A percentile compares a stretch with the other conserved stretches of the same genome.
These are phyloP conservation scores for Artibeus lituratus DNA, from an alignment of 2,797 vertebrate genomes.

Conservation along the genomic window DNA sequence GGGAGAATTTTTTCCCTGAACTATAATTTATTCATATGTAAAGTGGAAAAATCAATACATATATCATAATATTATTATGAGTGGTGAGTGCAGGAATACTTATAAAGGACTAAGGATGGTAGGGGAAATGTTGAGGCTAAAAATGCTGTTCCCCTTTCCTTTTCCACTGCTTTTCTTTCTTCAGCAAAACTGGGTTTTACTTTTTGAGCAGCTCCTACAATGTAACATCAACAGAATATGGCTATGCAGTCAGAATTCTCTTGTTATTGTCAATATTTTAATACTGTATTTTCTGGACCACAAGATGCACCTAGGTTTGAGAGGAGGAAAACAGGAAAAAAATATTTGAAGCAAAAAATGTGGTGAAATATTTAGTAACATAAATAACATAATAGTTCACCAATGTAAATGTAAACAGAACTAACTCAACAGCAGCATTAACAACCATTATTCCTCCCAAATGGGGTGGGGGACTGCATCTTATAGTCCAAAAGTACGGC, in stretches of 20 bases:
- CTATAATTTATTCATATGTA: neutral
- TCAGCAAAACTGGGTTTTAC: neutral
- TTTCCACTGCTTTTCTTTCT: neutral
- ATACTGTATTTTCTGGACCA: neutral
- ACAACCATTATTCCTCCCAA: too few relatives aligned
- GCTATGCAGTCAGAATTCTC: neutral
- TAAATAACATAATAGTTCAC: too few relatives aligned
- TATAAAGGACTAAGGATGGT: neutral
- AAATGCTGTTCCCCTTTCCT: neutral
- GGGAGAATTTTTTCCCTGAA: too few relatives aligned
- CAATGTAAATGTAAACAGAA: too few relatives aligned
- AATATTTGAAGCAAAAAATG: too few relatives aligned
- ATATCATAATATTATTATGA: neutral
- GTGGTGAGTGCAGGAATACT: neutral
- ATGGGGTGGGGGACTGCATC: too few relatives aligned
- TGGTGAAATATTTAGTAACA: too few relatives aligned
- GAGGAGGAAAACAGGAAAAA: too few relatives aligned
- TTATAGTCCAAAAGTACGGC: too few relatives aligned
- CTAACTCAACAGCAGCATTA: too few relatives aligned
- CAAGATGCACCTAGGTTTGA: too few relatives aligned
- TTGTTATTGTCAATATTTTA: neutral
- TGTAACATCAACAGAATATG: neutral
- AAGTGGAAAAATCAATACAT: neutral
- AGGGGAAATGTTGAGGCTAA: neutral
- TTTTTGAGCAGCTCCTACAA: neutral